Conservation (phyloP, 2,113 vertebrate species). For the Hoplias malabaricus region DNA sequence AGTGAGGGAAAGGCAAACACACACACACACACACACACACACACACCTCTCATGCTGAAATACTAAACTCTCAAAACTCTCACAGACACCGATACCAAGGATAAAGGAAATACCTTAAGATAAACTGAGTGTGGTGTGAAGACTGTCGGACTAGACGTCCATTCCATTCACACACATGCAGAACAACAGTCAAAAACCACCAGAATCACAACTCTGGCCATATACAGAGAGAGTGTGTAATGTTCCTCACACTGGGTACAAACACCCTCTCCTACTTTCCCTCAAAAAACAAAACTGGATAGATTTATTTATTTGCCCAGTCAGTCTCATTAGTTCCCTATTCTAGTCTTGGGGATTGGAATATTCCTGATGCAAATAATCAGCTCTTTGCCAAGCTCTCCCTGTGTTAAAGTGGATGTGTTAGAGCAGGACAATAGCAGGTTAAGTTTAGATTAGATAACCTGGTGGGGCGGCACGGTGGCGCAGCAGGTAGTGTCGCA, state of each 20-base stretch:
- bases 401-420: not conserved
- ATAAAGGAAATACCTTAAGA: too few relatives aligned
- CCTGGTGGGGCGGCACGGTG: too few relatives aligned
- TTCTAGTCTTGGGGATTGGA: not conserved
- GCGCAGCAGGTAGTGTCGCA: too few relatives aligned
- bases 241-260: not conserved
- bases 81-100: too few relatives aligned
- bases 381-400: not conserved
- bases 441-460: too few relatives aligned
- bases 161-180: not conserved
- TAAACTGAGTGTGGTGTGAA: not conserved
- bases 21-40: conserved; percentile 3
- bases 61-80: not conserved
- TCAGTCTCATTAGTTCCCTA: conserved; percentile 41
- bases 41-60: not conserved
- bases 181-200: not conserved
- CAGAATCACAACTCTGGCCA: conserved; percentile 16
- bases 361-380: not conserved
- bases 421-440: not conserved
- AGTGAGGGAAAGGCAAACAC: not conserved
- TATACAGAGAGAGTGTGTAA: conserved; percentile 15
- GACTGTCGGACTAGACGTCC: conserved; percentile 10
- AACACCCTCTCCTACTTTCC: not conserved
- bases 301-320: too few relatives aligned
- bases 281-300: not conserved